Conservation (phyloP, 2,113 vertebrate genomes). For the Hippocampus comes region DNA sequence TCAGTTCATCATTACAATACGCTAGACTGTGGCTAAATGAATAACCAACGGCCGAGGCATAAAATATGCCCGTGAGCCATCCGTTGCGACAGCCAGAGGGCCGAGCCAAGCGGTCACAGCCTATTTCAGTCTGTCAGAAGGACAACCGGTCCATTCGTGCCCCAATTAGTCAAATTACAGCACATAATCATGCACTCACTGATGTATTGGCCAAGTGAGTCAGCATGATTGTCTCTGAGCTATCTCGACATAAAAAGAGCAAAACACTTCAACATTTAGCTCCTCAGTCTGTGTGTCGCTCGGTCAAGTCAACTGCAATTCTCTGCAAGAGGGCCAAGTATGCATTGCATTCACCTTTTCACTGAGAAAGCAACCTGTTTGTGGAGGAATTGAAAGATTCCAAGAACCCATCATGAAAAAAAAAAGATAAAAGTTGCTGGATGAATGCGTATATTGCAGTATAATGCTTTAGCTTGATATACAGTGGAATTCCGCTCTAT, state of each 20-base stretch:
- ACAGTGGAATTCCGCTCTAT: background rate
- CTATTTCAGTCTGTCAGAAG: constrained; percentile 31
- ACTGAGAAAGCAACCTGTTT: background rate
- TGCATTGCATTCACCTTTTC: background rate
- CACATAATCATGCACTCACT: constrained; percentile 32
- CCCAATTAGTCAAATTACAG: constrained; percentile 50
- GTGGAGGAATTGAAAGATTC: background rate
- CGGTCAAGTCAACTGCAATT: background rate
- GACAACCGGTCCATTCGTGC: constrained; percentile 41
- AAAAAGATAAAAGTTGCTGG: background rate
- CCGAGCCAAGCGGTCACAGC: constrained; percentile 30
- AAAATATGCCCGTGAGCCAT: constrained; percentile 29
- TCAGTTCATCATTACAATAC: constrained; percentile 34
- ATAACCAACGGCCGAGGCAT: constrained; percentile 16
- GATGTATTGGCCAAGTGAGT: constrained; percentile 34
- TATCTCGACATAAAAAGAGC: constrained; percentile 19
- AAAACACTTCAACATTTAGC: constrained; percentile 16
- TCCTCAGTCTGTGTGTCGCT: background rate
- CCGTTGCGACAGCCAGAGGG: constrained; percentile 16
- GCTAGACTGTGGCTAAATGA: constrained; percentile 25
- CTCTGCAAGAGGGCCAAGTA: background rate
- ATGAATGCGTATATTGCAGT: background rate
- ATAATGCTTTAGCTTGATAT: background rate
- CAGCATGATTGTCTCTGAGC: constrained; percentile 28
- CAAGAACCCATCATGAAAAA: too few species aligned